Evolutionary conservation across 2,797 vertebrate species (phyloP).

Genomic region (Sparidentex hasta): DNA sequence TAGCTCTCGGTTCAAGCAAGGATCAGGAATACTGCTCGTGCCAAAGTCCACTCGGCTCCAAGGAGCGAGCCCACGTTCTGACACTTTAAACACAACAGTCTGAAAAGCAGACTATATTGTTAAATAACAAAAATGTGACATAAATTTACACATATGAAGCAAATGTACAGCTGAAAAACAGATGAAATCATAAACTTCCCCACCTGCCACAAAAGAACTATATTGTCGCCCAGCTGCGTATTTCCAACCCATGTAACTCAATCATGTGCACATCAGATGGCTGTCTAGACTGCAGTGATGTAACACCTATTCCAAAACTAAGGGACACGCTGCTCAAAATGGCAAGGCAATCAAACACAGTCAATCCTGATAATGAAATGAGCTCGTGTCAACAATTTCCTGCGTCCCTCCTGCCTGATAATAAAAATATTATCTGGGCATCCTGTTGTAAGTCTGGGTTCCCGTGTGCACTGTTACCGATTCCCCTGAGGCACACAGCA

Average conservation of each 20-base stretch:
- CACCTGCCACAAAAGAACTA: slow-evolving; percentile 5
- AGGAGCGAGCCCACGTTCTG: slow-evolving; percentile 71
- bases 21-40: slow-evolving; percentile 85
- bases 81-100: neutral
- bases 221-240: neutral
- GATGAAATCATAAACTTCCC: neutral
- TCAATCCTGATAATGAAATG: slow-evolving; percentile 31
- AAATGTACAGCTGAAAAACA: neutral
- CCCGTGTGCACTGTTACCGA: neutral
- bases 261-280: slow-evolving; percentile 16
- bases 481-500: neutral
- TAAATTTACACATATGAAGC: neutral
- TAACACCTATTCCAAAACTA: slow-evolving; percentile 46
- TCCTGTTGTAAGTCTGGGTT: slow-evolving; percentile 14
- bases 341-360: slow-evolving; percentile 11
- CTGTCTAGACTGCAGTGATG: slow-evolving; percentile 40
- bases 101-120: slow-evolving; percentile 6
- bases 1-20: slow-evolving; percentile 83
- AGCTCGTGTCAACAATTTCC: slow-evolving; percentile 26
- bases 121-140: neutral
- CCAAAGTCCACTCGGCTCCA: slow-evolving; percentile 85
- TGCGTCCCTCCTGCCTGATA: slow-evolving; percentile 15
- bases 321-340: slow-evolving; percentile 25
- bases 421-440: slow-evolving; percentile 24
- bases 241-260: slow-evolving; percentile 22